A percentile compares a stretch with the other conserved stretches of the same genome.
Conservation (phyloP, 2,113 vertebrate species). For the Pomatorhinus ruficollis region DNA sequence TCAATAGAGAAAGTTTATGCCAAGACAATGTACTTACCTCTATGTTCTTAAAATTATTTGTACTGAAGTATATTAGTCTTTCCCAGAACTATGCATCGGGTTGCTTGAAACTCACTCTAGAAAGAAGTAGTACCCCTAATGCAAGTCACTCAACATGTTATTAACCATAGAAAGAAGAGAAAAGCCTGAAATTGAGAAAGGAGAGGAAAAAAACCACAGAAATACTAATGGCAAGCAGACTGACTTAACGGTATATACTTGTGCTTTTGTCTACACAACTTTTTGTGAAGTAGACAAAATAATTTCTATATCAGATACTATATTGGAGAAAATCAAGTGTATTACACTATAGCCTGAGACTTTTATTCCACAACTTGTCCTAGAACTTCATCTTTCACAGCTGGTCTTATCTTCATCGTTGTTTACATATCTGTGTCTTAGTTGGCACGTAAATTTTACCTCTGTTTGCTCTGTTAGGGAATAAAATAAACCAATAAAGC, state of each 20-base stretch:
- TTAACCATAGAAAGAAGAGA: background rate
- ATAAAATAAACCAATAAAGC: background rate
- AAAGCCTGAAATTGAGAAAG: background rate
- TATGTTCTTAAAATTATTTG: background rate
- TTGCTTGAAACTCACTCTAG: background rate
- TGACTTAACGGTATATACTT: background rate
- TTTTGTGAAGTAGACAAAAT: background rate
- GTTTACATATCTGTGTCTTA: background rate
- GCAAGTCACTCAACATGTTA: background rate
- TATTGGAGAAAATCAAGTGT: background rate
- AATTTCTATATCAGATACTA: background rate
- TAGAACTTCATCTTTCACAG: background rate
- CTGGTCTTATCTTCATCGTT: background rate
- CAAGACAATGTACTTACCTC: background rate
- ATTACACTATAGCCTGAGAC: background rate
- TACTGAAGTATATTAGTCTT: background rate
- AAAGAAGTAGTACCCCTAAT: background rate
- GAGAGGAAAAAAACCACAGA: background rate
- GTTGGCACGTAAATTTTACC: background rate
- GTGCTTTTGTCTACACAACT: background rate
- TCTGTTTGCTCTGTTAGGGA: background rate
- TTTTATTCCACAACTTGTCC: background rate
- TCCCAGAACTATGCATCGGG: background rate
- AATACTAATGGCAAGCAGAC: background rate
- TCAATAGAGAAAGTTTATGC: background rate